phyloP scores from a whole-genome alignment of 2,113 vertebrate genomes.

The Speoplatyrhinus poulsoni region DNA sequence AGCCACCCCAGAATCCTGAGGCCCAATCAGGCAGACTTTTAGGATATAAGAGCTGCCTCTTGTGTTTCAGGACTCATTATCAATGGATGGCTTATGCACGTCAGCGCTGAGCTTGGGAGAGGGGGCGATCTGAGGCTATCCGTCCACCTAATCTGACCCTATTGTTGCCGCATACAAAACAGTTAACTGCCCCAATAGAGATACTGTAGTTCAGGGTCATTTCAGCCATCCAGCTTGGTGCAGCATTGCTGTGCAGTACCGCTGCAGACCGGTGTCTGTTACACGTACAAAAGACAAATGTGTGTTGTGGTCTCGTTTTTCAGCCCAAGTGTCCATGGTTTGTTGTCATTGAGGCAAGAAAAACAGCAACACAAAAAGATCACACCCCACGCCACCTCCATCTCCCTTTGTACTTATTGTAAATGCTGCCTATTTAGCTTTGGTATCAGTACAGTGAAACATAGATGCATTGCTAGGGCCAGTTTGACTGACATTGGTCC shows the following conservation, averaged over 20 bases:
- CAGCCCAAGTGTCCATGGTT: neutral
- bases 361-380: neutral
- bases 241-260: neutral
- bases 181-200: constrained; percentile 50
- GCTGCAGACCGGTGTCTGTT: constrained; percentile 30
- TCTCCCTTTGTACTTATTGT: neutral
- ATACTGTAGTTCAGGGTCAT: constrained; percentile 27
- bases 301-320: neutral
- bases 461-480: constrained; percentile 14
- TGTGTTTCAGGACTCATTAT: constrained; percentile 55
- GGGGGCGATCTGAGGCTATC: constrained; percentile 58
- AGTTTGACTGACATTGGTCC: constrained; percentile 27
- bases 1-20: constrained; percentile 12
- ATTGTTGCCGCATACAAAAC: constrained; percentile 64
- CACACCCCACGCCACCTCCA: neutral
- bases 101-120: constrained; percentile 25
- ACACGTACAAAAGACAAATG: constrained; percentile 4
- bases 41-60: constrained; percentile 45
- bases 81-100: constrained; percentile 47
- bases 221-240: constrained; percentile 32
- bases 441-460: constrained; percentile 13
- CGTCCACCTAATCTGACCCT: constrained; percentile 40
- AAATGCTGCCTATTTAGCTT: neutral
- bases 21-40: constrained; percentile 27
- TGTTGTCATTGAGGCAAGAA: neutral